Evolutionary conservation across 1,140 invertebrate species (phyloP).

Genomic region (Heliconius nattereri): DNA sequence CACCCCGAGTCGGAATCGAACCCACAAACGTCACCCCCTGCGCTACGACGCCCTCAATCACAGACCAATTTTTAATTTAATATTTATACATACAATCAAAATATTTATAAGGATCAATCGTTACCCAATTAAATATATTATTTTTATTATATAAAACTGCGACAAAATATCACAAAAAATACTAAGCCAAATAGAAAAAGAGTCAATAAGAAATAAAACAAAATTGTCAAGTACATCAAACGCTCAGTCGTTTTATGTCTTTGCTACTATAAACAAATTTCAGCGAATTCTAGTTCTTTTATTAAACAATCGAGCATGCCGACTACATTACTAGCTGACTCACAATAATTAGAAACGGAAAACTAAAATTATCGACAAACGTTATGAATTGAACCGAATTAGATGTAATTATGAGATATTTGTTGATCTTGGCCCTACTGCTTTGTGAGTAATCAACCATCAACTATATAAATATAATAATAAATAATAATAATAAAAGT

Average conservation of each 20-base stretch:
- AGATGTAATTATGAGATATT: slow-evolving; percentile 55
- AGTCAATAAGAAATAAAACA: slow-evolving; percentile 1
- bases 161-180: background rate
- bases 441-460: slow-evolving; percentile 57
- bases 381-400: slow-evolving; percentile 26
- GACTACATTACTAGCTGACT: slow-evolving; percentile 36
- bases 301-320: slow-evolving; percentile 42
- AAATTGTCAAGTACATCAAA: slow-evolving; percentile 17
- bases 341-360: slow-evolving; percentile 45
- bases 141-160: background rate
- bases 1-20: too few species aligned
- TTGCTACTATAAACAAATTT: slow-evolving; percentile 33
- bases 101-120: too few species aligned
- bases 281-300: slow-evolving; percentile 35
- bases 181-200: background rate
- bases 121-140: too few species aligned
- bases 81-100: too few species aligned
- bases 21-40: too few species aligned
- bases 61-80: too few species aligned
- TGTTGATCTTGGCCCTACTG: slow-evolving; percentile 61
- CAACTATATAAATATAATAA: background rate
- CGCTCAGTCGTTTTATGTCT: slow-evolving; percentile 37
- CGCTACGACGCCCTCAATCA: too few species aligned
- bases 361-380: slow-evolving; percentile 36
- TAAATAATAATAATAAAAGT: background rate